Conservation (phyloP, 92 coral and sea anemone genomes). For the Ricordea florida region DNA sequence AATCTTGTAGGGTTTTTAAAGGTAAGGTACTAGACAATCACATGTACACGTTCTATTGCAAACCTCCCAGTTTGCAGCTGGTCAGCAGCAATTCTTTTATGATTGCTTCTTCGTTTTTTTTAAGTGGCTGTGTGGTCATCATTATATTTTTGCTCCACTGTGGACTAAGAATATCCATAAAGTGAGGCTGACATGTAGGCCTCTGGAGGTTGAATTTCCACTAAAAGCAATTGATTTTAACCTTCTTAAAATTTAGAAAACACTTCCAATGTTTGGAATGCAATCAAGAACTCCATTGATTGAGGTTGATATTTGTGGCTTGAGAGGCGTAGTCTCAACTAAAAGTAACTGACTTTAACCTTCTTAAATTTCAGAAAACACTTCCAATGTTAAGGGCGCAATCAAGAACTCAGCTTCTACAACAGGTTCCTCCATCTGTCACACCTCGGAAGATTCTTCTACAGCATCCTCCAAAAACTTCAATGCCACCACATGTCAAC, state of each 20-base stretch:
- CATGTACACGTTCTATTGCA: background rate
- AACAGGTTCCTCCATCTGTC: constrained; percentile 29
- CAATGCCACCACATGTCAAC: constrained; percentile 14
- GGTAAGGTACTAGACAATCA: constrained; percentile 42
- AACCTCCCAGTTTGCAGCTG: background rate
- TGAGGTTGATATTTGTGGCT: no score
- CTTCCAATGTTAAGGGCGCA: constrained; percentile 86
- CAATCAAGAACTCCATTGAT: constrained; percentile 67
- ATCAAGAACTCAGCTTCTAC: constrained; percentile 40
- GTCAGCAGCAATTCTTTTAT: background rate
- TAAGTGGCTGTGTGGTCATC: no score
- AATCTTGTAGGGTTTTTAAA: constrained; percentile 95
- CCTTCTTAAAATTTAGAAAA: constrained; percentile 57
- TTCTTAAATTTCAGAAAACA: constrained; percentile 63
- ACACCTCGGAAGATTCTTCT: constrained; percentile 53
- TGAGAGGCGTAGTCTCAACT: no score
- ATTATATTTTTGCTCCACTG: no score
- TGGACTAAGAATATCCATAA: no score
- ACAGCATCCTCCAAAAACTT: constrained; percentile 42
- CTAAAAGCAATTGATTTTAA: no score
- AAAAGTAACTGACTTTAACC: no score
- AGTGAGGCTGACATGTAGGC: no score
- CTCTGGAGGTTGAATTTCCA: no score
- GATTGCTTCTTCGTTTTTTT: background rate
- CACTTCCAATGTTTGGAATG: constrained; percentile 85